Conservation (phyloP, 2,888 invertebrate genomes). For the Caenorhabditis macrosperma region DNA sequence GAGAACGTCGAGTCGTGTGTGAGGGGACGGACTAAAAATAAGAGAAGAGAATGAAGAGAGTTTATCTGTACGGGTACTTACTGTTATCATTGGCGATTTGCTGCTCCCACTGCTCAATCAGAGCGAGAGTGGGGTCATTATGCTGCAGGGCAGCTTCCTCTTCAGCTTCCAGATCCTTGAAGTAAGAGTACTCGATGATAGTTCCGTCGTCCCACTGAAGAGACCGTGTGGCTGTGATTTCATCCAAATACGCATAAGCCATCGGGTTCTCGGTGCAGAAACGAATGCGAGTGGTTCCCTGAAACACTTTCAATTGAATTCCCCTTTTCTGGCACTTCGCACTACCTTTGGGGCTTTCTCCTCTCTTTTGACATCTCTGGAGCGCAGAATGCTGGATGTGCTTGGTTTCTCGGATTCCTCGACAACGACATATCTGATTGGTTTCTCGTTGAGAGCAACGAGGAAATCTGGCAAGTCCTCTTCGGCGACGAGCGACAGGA, state of each 20-base stretch:
- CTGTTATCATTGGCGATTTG: slow-evolving; percentile 51
- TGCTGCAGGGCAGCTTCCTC: slow-evolving; percentile 30
- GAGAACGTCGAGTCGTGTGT: slow-evolving; percentile 39
- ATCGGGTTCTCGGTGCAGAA: slow-evolving; percentile 52
- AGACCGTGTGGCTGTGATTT: slow-evolving; percentile 45
- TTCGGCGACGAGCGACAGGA: slow-evolving; percentile 55
- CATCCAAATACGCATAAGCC: slow-evolving; percentile 59
- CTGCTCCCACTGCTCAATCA: slow-evolving; percentile 57
- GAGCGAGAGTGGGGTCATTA: slow-evolving; percentile 42
- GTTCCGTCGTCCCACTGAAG: slow-evolving; percentile 58
- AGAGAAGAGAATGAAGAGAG: background rate
- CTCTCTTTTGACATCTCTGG: slow-evolving; percentile 31
- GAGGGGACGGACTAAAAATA: slow-evolving; percentile 37
- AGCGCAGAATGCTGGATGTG: slow-evolving; percentile 52
- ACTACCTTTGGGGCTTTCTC: slow-evolving; percentile 30
- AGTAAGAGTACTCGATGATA: slow-evolving; percentile 55
- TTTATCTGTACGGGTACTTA: background rate
- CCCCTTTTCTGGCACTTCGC: background rate
- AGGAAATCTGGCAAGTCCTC: slow-evolving; percentile 60
- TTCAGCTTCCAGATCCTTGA: slow-evolving; percentile 49
- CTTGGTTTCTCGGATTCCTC: slow-evolving; percentile 54
- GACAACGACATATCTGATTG: slow-evolving; percentile 43
- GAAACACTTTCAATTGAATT: background rate
- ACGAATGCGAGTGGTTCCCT: slow-evolving; percentile 51
- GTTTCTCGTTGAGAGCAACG: slow-evolving; percentile 57